Base-by-base conservation (phyloP, 1,140 invertebrate genomes). In the Solenopsis fugax region DNA sequence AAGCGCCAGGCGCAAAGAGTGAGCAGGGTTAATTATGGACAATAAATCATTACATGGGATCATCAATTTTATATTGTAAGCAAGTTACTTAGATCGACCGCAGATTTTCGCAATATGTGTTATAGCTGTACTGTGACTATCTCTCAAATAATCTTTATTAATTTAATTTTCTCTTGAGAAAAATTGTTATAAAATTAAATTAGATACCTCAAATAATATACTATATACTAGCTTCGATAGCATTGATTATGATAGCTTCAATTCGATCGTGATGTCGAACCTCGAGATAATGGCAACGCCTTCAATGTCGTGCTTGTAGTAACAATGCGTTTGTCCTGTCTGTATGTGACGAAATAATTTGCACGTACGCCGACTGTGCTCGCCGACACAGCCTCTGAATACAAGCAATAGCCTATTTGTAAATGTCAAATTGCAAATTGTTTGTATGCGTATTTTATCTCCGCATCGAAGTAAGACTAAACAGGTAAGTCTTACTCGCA, bases 261-360 rank as follows among this genome's bases (percentile, higher is more conserved):
- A 67, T 21, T 80, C n/a, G n/a, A 80, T 67, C 13, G 13, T 80
- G 21, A 62, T 62, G 56, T 77, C 56, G 7, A 62, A 60, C 21
- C 13, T 58, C 72, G 37, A 34, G 50, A 24, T 60, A 84, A 45
- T 69, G 34, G 75, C 58, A 69, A 56, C 76, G 87, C 56, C 84
- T 72, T 88, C 48, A 86, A 76, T 86, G 91, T 92, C 85, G 87
- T 86, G 90, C 87, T 89, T 88, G 73, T 75, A 86, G 91, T 81
- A 92, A 91, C 88, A 91, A 81, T 90, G 87, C 86, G 90, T 92
- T 92, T 92, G 90, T 93, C 88, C 87, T 90, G 88, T 65, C 92
- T 88, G 52, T 91, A 90, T 89, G 89, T 85, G 88, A 89, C 92
- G 82, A 89, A 89, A 91, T 91, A 93, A 93, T 93, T 93, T 93